Evolutionary conservation across 2,888 invertebrate genomes (phyloP), one percentile per base, ranked within the genome.

Genomic region (Phrixothrix hirtus): DNA sequence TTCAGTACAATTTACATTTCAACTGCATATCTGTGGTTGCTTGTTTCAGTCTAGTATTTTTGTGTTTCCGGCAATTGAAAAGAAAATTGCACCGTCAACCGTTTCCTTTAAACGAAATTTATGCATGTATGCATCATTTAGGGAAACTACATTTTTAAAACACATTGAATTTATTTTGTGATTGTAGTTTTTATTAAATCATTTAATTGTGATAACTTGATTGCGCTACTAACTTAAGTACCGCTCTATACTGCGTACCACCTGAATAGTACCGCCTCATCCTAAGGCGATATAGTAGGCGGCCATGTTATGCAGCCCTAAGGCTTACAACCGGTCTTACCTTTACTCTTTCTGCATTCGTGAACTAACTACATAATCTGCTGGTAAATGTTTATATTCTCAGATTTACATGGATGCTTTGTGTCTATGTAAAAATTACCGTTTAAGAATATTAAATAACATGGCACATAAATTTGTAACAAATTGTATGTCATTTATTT

Each of bases 231-330:
- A 35, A 16, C 15, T 35, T 37, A 35, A 35, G 58, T 48, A 45
- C 46, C 57, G 55, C 48, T 49, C 55, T 49, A 56, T 56, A 59
- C 53, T 60, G 58, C 58, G 59, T 62, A 60, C 58, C 55, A 38
- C 34, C 36, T 26, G 38, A 43, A 17, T 48, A 48, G 59, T 55
- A 51, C 60, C 66, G 65, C 66, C 66, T 64, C 62, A 61, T 61
- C 66, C 66, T 51, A 60, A 54, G 66, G 66, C 66, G 57, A 59
- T 65, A 57, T 60, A 60, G 62, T 62, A 64, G 64, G 62, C 66
- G 65, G 66, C 66, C 66, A 63, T 64, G 57, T 63, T 64, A 64
- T 55, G 59, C 50, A 32, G 37, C 53, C 63, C 60, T 53, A 43
- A 47, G 58, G 57, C 58, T 47, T 37, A 61, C 60, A 61, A 62